phyloP scores from a whole-genome alignment of 2,888 invertebrate genomes.

The Ochropleura plecta region DNA sequence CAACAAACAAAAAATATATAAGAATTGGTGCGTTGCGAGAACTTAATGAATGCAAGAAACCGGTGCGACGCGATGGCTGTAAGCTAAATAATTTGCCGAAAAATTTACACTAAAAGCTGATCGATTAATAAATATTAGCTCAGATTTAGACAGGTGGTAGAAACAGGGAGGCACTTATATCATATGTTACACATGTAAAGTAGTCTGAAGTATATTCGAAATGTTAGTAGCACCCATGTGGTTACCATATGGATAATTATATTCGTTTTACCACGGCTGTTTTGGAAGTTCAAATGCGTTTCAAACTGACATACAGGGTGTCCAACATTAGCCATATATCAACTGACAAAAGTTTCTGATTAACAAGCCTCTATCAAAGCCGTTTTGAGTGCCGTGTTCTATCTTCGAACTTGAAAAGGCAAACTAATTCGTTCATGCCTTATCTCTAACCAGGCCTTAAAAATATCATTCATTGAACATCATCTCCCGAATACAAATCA shows the following conservation, averaged over 20 bases:
- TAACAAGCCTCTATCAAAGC: not conserved
- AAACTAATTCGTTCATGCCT: not conserved
- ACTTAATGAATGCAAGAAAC: constrained; percentile 44
- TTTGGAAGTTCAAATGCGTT: not conserved
- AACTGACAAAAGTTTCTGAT: not conserved
- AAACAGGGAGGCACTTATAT: constrained; percentile 9
- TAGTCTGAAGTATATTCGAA: not conserved
- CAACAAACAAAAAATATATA: constrained; percentile 65
- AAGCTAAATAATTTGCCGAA: constrained; percentile 32
- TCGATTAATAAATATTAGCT: not conserved
- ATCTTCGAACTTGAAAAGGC: not conserved
- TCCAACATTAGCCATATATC: not conserved
- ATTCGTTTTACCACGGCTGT: not conserved
- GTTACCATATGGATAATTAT: constrained; percentile 6
- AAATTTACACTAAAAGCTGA: constrained; percentile 8
- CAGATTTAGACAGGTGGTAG: constrained; percentile 29
- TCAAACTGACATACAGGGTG: not conserved
- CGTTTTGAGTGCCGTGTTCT: not conserved
- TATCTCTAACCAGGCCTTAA: not conserved
- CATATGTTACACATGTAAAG: constrained; percentile 1
- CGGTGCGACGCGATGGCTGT: constrained; percentile 19
- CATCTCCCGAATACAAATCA: not conserved
- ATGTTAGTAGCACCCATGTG: not conserved
- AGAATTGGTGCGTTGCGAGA: constrained; percentile 52
- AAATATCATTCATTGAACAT: too few species aligned